phyloP scores from a whole-genome alignment of 2,888 invertebrate species.

The Troglohyphantes excavatus region DNA sequence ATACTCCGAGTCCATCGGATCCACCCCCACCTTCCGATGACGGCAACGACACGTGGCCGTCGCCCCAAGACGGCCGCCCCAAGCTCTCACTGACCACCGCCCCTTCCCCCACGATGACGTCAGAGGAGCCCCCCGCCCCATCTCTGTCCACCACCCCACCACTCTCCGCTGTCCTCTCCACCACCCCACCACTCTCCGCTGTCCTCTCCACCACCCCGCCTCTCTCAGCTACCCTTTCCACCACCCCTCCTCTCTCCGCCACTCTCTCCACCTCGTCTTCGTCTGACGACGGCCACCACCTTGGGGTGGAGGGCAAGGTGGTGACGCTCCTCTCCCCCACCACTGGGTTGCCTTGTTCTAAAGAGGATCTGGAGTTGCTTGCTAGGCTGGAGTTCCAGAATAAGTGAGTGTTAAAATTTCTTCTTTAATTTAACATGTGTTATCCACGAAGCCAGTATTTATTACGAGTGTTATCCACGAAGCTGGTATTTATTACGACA shows the following conservation, averaged over 20 bases:
- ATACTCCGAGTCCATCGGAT: slow-evolving; percentile 48
- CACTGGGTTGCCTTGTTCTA: slow-evolving; percentile 79
- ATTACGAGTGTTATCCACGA: no score
- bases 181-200: background rate
- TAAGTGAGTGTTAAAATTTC: slow-evolving; percentile 84
- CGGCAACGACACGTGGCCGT: slow-evolving; percentile 49
- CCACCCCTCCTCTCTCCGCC: slow-evolving; percentile 8
- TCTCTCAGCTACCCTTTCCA: slow-evolving; percentile 17
- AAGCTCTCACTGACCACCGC: slow-evolving; percentile 6
- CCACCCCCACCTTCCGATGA: slow-evolving; percentile 33
- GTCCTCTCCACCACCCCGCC: background rate
- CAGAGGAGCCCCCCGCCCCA: slow-evolving; percentile 8
- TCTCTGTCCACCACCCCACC: slow-evolving; percentile 14
- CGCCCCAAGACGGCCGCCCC: background rate
- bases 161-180: background rate
- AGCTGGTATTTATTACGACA: no score
- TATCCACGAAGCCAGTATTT: no score
- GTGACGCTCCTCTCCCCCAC: slow-evolving; percentile 39
- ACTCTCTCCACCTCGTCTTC: slow-evolving; percentile 53
- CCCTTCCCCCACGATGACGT: slow-evolving; percentile 39
- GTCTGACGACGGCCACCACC: slow-evolving; percentile 10
- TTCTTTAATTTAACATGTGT: no score
- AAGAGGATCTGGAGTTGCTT: slow-evolving; percentile 93
- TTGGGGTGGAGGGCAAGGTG: slow-evolving; percentile 28
- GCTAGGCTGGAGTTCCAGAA: slow-evolving; percentile 98